A percentile compares a stretch with the other conserved stretches of the same genome.
These are phyloP conservation scores for Loris lydekkerianus DNA, from an alignment of 2,797 vertebrate genomes.

Conservation along the genomic window DNA sequence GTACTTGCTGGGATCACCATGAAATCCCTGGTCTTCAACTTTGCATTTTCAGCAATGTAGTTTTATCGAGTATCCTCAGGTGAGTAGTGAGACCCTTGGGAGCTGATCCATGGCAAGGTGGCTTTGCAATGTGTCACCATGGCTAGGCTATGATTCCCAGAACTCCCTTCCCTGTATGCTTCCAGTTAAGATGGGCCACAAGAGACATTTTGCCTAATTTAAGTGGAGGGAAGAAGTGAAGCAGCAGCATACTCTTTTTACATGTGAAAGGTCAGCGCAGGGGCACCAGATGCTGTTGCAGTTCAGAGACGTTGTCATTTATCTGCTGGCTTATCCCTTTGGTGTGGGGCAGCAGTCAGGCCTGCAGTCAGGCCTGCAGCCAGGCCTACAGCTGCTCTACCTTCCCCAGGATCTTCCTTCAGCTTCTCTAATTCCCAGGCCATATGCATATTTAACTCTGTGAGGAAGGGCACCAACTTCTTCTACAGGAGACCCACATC, in stretches of 20 bases:
- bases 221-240: slow-evolving; percentile 56
- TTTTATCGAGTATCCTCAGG: slow-evolving; percentile 72
- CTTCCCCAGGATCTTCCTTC: slow-evolving; percentile 69
- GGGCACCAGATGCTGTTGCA: slow-evolving; percentile 52
- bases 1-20: slow-evolving; percentile 72
- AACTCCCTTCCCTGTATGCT: slow-evolving; percentile 60
- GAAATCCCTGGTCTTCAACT: slow-evolving; percentile 77
- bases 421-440: slow-evolving; percentile 68
- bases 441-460: slow-evolving; percentile 71
- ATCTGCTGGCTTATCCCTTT: slow-evolving; percentile 73
- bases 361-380: slow-evolving; percentile 67
- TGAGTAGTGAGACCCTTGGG: slow-evolving; percentile 59
- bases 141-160: slow-evolving; percentile 66
- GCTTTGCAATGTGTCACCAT: slow-evolving; percentile 65
- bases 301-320: slow-evolving; percentile 63
- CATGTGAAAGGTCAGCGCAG: slow-evolving; percentile 6
- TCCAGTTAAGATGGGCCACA: slow-evolving; percentile 65
- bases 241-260: slow-evolving; percentile 65
- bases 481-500: slow-evolving; percentile 76
- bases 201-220: slow-evolving; percentile 26
- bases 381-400: slow-evolving; percentile 67
- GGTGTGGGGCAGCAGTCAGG: slow-evolving; percentile 57
- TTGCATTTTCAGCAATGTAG: slow-evolving; percentile 64
- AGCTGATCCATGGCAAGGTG: slow-evolving; percentile 62
- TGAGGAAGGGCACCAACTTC: slow-evolving; percentile 75